phyloP scores from a whole-genome alignment of 2,888 invertebrate species.

The Aethes cnicana region DNA sequence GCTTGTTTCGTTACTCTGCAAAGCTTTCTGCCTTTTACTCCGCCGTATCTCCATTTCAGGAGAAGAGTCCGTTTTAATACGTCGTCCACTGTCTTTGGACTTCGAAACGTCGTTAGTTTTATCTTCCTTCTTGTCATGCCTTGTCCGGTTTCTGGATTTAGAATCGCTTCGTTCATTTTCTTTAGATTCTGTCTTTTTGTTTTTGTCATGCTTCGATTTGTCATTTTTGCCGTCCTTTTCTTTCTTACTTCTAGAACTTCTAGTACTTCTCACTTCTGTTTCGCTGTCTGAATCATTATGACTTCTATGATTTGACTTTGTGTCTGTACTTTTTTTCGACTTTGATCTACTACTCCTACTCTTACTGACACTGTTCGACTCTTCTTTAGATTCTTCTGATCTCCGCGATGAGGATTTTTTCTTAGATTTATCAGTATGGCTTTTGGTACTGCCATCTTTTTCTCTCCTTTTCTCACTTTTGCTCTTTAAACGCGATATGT shows the following conservation, averaged over 20 bases:
- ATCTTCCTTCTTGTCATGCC: conserved; percentile 28
- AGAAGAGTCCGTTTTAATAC: conserved; percentile 34
- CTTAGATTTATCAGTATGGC: conserved; percentile 18
- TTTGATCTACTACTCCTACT: conserved; percentile 24
- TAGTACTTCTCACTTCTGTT: conserved; percentile 29
- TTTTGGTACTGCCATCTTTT: conserved; percentile 36
- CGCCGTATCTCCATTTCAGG: conserved; percentile 51
- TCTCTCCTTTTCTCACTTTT: conserved; percentile 46
- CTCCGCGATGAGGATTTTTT: conserved; percentile 18
- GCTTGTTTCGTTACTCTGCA: conserved; percentile 40
- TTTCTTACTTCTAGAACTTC: conserved; percentile 31
- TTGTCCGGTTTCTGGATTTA: conserved; percentile 12
- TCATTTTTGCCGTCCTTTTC: conserved; percentile 27
- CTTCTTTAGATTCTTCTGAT: conserved; percentile 24
- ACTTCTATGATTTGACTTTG: conserved; percentile 12
- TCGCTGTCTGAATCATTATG: background rate
- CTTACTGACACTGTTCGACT: conserved; percentile 17
- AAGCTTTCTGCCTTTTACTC: conserved; percentile 53
- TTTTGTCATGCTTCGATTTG: conserved; percentile 15
- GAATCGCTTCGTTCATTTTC: conserved; percentile 34
- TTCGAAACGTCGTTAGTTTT: conserved; percentile 18
- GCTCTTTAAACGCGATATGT: conserved; percentile 56
- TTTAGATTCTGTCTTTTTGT: conserved; percentile 25
- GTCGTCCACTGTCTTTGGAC: conserved; percentile 28
- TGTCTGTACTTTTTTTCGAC: conserved; percentile 13